Percentiles rank a stretch among this genome's conserved stretches.
Conservation (phyloP, 2,113 vertebrate genomes). For the Crypturellus undulatus region DNA sequence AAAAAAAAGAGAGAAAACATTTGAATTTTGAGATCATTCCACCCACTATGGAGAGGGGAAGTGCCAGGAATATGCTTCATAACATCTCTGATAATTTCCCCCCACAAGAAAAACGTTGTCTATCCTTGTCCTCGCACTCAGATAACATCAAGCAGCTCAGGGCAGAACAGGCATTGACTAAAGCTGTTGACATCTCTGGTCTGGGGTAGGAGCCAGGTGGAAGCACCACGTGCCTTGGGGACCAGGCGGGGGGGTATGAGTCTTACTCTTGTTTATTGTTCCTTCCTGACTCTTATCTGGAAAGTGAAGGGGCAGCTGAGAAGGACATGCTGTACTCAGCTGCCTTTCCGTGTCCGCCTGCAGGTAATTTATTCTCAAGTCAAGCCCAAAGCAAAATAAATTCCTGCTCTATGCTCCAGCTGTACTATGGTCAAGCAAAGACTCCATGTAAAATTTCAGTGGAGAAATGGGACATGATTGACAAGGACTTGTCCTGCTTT, state of each 20-base stretch:
- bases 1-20: not conserved
- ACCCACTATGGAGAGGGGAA: fast-evolving
- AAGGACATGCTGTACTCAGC: not conserved
- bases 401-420: fast-evolving
- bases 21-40: not conserved
- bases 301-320: not conserved
- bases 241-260: not conserved
- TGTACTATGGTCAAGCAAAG: not conserved
- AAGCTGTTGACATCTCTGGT: fast-evolving
- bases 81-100: not conserved
- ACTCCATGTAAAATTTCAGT: not conserved
- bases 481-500: not conserved
- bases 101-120: not conserved
- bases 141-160: not conserved
- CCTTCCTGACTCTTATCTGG: not conserved
- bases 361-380: not conserved
- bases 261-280: conserved; percentile 46
- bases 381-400: conserved; percentile 8
- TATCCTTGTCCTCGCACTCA: not conserved
- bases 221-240: not conserved
- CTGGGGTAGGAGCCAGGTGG: not conserved
- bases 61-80: not conserved
- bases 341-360: conserved; percentile 2
- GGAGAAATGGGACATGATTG: not conserved
- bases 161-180: not conserved